Evolutionary conservation across 2,113 vertebrate species (phyloP), one percentile per base, ranked within the genome.

Genomic region (Coryphaenoides rupestris): DNA sequence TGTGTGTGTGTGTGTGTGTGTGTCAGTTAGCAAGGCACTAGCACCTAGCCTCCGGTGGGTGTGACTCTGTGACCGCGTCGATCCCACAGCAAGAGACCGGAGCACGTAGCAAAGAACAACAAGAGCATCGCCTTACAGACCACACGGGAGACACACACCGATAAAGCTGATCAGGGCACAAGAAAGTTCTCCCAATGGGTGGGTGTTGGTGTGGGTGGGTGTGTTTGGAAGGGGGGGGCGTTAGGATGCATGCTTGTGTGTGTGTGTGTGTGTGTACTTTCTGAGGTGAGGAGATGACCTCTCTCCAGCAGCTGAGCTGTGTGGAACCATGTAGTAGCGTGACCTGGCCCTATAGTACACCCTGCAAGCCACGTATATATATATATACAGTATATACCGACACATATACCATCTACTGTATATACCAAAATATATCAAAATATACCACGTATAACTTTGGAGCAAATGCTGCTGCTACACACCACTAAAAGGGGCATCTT

Each of bases 81-180:
- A 80, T 80, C 78, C 76, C 13, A 55, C 72, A 60, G 77, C 79
- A 78, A 73, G 69, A 13, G 66, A 75, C 77, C 69, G 9, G 60
- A 77, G 84, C 78, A 87, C 82, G 80, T 84, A 82, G 62, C 67
- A 72, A 70, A 74, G 84, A 78, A 82, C 83, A 81, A 85, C 72
- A 70, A 83, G 71, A 67, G 78, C 77, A 82, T 87, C 79, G 72
- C 67, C 75, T 91, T 87, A 78, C 85, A 84, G 86, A 89, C 89
- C 88, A 89, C 86, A 88, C 82, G 73, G 77, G 79, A 53, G 72
- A 66, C 57, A 16, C 64, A 70, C 76, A 66, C 68, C 49, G 52
- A 68, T 80, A 77, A 74, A 70, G 45, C 72, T 63, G 63, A 1
- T 9, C 49, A 40, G 47, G 62, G 59, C 72, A 54, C 56, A 24